Conservation (phyloP, 2,888 invertebrate genomes). For the Cecidostiba fungosa region DNA sequence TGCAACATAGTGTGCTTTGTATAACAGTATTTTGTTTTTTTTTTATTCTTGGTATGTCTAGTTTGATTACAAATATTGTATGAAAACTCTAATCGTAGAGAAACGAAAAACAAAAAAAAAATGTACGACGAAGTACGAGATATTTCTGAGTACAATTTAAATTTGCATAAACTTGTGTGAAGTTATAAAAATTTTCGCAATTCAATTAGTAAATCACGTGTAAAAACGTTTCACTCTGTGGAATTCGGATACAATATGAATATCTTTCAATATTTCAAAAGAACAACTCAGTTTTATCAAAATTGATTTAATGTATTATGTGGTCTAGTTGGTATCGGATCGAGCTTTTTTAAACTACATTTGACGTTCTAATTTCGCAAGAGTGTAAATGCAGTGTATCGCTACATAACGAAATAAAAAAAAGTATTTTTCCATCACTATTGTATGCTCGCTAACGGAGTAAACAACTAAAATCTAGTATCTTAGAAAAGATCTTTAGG, state of each 20-base stretch:
- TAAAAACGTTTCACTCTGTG: slow-evolving; percentile 22
- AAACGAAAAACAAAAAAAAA: slow-evolving; percentile 1
- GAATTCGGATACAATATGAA: slow-evolving; percentile 5
- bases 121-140: not conserved
- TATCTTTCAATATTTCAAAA: not conserved
- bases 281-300: not conserved
- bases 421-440: slow-evolving; percentile 7
- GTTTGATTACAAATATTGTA: slow-evolving; percentile 33
- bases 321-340: not conserved
- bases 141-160: not conserved
- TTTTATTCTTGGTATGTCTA: slow-evolving; percentile 29
- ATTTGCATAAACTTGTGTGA: slow-evolving; percentile 21
- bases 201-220: slow-evolving; percentile 46
- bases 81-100: slow-evolving; percentile 23
- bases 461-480: slow-evolving; percentile 1
- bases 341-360: slow-evolving; percentile 3
- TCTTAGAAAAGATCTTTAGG: not conserved
- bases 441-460: not conserved
- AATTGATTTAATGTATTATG: slow-evolving; percentile 1
- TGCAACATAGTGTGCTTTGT: slow-evolving; percentile 44
- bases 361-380: slow-evolving; percentile 7
- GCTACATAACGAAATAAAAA: slow-evolving; percentile 5
- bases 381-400: slow-evolving; percentile 1
- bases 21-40: slow-evolving; percentile 55
- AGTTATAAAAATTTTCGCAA: slow-evolving; percentile 44